Conservation (phyloP, 2,888 invertebrate genomes). For the Perithous albicinctus region DNA sequence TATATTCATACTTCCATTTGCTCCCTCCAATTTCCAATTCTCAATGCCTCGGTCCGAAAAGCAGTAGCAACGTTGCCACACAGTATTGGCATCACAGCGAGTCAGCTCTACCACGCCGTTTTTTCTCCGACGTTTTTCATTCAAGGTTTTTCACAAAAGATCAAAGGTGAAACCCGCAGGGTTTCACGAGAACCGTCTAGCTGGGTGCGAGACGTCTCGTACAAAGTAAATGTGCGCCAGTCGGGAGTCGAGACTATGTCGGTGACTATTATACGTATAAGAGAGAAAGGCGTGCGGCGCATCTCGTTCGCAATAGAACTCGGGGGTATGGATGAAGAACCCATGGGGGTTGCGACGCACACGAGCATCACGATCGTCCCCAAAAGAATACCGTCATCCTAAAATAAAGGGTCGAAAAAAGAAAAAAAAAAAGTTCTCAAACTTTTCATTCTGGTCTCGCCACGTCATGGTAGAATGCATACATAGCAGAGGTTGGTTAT, state of each 20-base stretch:
- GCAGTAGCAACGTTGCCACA: background rate
- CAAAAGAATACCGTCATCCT: constrained; percentile 39
- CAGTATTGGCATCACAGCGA: constrained; percentile 10
- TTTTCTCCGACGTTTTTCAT: constrained; percentile 53
- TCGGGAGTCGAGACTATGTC: constrained; percentile 36
- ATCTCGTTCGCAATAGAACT: constrained; percentile 28
- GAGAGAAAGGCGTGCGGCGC: constrained; percentile 15
- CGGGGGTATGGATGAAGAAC: constrained; percentile 41
- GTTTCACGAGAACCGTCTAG: constrained; percentile 33
- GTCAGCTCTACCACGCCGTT: constrained; percentile 7
- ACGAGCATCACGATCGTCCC: constrained; percentile 34
- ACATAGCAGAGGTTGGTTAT: constrained; percentile 37
- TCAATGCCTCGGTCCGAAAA: constrained; percentile 2
- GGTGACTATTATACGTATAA: constrained; percentile 20
- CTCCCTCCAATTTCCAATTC: background rate
- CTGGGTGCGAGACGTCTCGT: constrained; percentile 26
- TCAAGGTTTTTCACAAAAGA: constrained; percentile 54
- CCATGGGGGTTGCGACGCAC: constrained; percentile 27
- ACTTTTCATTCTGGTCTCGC: constrained; percentile 50
- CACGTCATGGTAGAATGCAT: background rate
- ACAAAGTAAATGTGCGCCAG: constrained; percentile 53
- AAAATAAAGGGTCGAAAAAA: constrained; percentile 1
- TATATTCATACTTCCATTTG: background rate
- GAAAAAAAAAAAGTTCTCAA: constrained; percentile 26
- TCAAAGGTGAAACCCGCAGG: constrained; percentile 61